phyloP scores from a whole-genome alignment of 92 coral and sea anemone genomes.

The Epizoanthus ramosus region DNA sequence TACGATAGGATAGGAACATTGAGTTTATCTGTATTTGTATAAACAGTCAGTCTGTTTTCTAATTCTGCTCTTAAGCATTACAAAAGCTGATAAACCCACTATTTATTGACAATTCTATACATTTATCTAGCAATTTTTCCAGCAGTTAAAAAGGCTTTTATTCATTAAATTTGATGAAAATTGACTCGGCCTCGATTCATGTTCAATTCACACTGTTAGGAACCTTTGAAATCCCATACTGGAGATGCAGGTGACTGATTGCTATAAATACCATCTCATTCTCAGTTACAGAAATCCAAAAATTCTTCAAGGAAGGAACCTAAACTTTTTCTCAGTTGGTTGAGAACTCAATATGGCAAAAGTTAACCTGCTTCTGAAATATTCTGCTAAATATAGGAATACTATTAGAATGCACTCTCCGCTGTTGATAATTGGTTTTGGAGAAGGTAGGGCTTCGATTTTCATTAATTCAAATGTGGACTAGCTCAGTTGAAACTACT shows the following conservation, averaged over 20 bases:
- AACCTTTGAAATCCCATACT: neutral
- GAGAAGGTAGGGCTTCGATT: too few species aligned
- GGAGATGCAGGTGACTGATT: neutral
- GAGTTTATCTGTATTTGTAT: neutral
- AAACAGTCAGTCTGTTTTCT: neutral
- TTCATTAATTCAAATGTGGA: too few species aligned
- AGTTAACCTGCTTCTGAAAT: too few species aligned
- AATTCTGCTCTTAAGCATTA: neutral
- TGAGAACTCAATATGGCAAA: too few species aligned
- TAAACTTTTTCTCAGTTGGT: too few species aligned
- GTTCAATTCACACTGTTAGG: neutral
- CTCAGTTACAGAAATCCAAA: too few species aligned
- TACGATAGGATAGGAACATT: neutral
- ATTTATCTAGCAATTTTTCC: neutral
- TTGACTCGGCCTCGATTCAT: neutral
- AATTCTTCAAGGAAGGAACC: too few species aligned
- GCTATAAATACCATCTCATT: too few species aligned
- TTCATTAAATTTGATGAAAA: slow-evolving; percentile 9
- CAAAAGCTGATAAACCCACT: neutral
- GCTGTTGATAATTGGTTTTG: too few species aligned
- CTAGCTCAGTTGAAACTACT: too few species aligned
- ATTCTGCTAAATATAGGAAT: too few species aligned
- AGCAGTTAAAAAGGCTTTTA: neutral
- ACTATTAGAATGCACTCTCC: too few species aligned
- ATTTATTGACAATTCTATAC: neutral